Evolutionary conservation across 2,888 invertebrate species (phyloP), one percentile per base, ranked within the genome.

Genomic region (Gibbula magus): DNA sequence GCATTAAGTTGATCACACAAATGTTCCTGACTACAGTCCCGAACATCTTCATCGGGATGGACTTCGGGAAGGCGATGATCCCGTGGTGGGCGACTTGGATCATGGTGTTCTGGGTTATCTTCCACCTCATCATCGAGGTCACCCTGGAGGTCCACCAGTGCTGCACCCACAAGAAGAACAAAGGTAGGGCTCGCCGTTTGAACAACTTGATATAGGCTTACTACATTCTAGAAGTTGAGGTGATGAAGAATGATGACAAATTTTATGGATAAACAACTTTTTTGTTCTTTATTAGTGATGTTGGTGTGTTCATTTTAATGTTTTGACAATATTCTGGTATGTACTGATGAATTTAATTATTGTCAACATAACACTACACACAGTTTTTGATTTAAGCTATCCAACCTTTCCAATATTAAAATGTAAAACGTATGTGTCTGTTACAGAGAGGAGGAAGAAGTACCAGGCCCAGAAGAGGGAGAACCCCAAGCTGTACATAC

Each of bases 1-100:
- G 45, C 45, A 45, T 8, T 10, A 10, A 1, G 5, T 10, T 45
- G 1, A 45, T 10, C 5, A 7, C 13, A 45, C 5, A 1, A 10
- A 5, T 45, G 13, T 45, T 45, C 13, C 45, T 45, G 45, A 56
- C 94, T 95, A 13, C 94, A 98, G 98, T 98, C 93, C 96, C 97
- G 18, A 96, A 97, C 76, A 96, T 99, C 89, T 98, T 98, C 95
- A 96, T 98, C 91, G 97, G 98, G 56, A 96, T 97, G 32, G 95
- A 96, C 90, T 94, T 98, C 83, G 95, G 95, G 86, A 97, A 97
- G 93, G 97, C 97, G 4, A 96, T 96, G 89, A 94, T 98, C 66
- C 97, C 98, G 0, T 94, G 95, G 78, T 97, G 97, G 96, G 95
- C 96, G 90, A 96, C 97, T 85, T 98, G 96, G 95, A 95, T 98